Base-by-base conservation (phyloP, 2,113 vertebrate species). In the Barbus barbus region DNA sequence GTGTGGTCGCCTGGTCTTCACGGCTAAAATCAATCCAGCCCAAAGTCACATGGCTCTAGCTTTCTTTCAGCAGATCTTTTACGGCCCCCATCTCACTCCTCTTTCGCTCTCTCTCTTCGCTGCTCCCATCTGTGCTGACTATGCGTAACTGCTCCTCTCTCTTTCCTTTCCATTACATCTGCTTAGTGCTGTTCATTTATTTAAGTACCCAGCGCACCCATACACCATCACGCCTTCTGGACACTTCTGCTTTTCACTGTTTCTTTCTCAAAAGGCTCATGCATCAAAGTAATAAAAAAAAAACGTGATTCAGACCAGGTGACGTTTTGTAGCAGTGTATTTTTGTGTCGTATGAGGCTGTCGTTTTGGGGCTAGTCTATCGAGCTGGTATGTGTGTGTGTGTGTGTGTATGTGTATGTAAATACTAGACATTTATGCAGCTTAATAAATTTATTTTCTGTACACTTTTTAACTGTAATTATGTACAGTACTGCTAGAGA, bases 121-220 rank as follows among this genome's bases (percentile, higher is more conserved):
- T 65, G 44, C 60, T 84, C 71, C 84, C 84, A 77, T 88, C 79
- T 88, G 78, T 86, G 84, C 87, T 88, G 87, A 88, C 87, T 84
- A 51, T 61, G 87, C 82, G 61, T 65, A 88, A 82, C 82, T 71
- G 53, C 83, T 88, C 22, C 65, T 85, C 84, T 83, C 75, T 38
- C 24, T 60, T 80, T 80, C 67, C 74, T 80, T 81, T 69, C 75
- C 83, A 84, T 86, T 86, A 86, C 78, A 61, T 88, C 85, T 85
- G 83, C 81, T 85, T 85, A 26, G 38, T 14, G 74, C 67, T 84
- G 79, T 75, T 83, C 77, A 58, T 84, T 83, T 78, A 84, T 81
- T 76, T 28, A 74, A 78, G 77, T 82, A 78, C 81, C 83, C 63
- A 84, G 63, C 46, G 33, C 46, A 60, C 53, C 8, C 87, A n/a